These are phyloP conservation scores for Phymastichus coffea DNA, from an alignment of 1,140 invertebrate species.

Conservation along the genomic window DNA sequence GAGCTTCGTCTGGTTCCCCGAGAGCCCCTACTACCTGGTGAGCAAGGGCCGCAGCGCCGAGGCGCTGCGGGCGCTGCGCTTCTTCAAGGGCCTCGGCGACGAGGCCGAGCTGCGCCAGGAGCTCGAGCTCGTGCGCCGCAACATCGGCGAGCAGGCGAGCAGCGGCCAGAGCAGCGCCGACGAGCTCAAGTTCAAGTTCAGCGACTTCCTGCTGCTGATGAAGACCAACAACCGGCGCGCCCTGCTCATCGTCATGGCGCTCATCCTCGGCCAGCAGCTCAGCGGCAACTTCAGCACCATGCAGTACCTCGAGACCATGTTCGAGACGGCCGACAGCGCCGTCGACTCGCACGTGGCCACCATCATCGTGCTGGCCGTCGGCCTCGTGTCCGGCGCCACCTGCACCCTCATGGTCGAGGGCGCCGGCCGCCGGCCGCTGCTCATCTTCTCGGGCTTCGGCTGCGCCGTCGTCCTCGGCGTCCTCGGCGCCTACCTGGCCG, in stretches of 20 bases:
- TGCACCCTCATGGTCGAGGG: slow-evolving; percentile 70
- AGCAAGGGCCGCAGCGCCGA: slow-evolving; percentile 60
- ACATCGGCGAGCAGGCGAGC: slow-evolving; percentile 60
- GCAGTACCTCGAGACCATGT: slow-evolving; percentile 74
- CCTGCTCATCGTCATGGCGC: slow-evolving; percentile 65
- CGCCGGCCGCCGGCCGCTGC: slow-evolving; percentile 32
- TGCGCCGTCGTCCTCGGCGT: neutral
- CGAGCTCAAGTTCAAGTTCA: slow-evolving; percentile 42
- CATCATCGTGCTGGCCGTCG: slow-evolving; percentile 71
- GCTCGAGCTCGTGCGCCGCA: slow-evolving; percentile 61
- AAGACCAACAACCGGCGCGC: slow-evolving; percentile 63
- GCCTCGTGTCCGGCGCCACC: slow-evolving; percentile 64
- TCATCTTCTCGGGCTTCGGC: neutral
- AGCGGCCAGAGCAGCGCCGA: slow-evolving; percentile 44
- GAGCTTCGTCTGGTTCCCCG: slow-evolving; percentile 71
- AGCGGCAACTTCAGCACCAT: slow-evolving; percentile 78
- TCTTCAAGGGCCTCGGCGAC: slow-evolving; percentile 60
- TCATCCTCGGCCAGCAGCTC: slow-evolving; percentile 76
- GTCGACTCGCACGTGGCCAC: slow-evolving; percentile 60
- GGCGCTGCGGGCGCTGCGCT: slow-evolving; percentile 63
- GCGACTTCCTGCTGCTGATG: slow-evolving; percentile 44
- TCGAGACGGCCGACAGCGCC: slow-evolving; percentile 62
- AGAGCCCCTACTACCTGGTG: slow-evolving; percentile 73
- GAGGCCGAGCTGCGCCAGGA: slow-evolving; percentile 59
- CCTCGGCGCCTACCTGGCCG: slow-evolving; percentile 1